phyloP scores from a whole-genome alignment of 2,113 vertebrate species.

The Ictidomys tridecemlineatus region DNA sequence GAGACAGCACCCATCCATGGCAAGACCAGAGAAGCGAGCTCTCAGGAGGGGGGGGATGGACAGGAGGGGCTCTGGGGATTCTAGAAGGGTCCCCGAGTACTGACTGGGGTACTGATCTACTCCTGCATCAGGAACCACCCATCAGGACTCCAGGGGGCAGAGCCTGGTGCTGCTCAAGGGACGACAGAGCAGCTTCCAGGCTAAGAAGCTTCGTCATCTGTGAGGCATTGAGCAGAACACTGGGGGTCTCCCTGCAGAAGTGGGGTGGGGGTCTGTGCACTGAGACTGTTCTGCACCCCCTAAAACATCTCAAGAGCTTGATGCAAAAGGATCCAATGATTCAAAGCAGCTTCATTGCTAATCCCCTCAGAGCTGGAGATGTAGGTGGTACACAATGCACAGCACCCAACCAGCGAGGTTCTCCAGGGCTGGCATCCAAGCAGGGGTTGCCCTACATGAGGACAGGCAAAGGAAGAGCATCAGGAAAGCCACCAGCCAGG shows the following conservation, averaged over 20 bases:
- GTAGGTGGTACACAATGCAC: neutral
- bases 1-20: too few species aligned
- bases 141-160: too few species aligned
- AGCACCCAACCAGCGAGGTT: too few species aligned
- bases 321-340: neutral
- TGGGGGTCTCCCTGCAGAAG: neutral
- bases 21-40: neutral
- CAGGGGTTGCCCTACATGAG: too few species aligned
- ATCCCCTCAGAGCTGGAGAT: neutral
- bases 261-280: neutral
- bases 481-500: neutral
- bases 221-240: too few species aligned
- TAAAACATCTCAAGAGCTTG: neutral
- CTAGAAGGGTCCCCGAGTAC: too few species aligned
- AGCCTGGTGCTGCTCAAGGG: too few species aligned
- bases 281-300: too few species aligned
- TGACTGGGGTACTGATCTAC: accelerated
- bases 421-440: too few species aligned
- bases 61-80: neutral
- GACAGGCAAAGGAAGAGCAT: neutral
- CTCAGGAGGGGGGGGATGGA: too few species aligned
- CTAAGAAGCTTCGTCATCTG: neutral
- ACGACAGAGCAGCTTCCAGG: too few species aligned
- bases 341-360: neutral
- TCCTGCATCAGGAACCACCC: too few species aligned